Percentiles rank a stretch among this genome's conserved stretches.
These are phyloP conservation scores for Sitodiplosis mosellana DNA, from an alignment of 1,140 invertebrate genomes.

Conservation along the genomic window DNA sequence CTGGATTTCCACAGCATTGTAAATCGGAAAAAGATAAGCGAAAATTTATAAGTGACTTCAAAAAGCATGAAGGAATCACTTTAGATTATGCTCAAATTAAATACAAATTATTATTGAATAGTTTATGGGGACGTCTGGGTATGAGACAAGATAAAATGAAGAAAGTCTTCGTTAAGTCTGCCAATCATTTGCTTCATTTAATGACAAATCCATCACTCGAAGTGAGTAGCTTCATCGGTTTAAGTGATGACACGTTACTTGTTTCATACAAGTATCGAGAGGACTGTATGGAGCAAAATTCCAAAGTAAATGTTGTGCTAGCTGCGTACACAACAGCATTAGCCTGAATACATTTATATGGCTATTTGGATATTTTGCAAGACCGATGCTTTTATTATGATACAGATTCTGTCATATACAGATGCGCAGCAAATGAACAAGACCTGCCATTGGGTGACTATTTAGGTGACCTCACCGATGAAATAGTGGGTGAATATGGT, in stretches of 20 bases:
- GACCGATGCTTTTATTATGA: constrained; percentile 22
- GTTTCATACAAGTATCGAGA: constrained; percentile 11
- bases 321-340: constrained; percentile 23
- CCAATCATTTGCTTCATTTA: not conserved
- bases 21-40: constrained; percentile 2
- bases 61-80: not conserved
- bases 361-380: constrained; percentile 16
- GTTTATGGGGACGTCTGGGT: not conserved
- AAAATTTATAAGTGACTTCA: not conserved
- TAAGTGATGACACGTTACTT: constrained; percentile 12
- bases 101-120: not conserved
- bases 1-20: constrained; percentile 16
- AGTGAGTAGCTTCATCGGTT: constrained; percentile 5
- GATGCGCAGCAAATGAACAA: too few species aligned
- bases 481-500: too few species aligned
- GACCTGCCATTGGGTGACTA: too few species aligned
- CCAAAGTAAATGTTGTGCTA: constrained; percentile 17
- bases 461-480: too few species aligned
- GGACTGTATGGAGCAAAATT: constrained; percentile 2
- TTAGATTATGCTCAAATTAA: not conserved
- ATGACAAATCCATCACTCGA: constrained; percentile 2
- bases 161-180: not conserved
- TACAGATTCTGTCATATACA: constrained; percentile 25
- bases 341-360: constrained; percentile 23
- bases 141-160: not conserved